Evolutionary conservation across 2,113 vertebrate species (phyloP).

Genomic region (Ancistrus triradiatus): DNA sequence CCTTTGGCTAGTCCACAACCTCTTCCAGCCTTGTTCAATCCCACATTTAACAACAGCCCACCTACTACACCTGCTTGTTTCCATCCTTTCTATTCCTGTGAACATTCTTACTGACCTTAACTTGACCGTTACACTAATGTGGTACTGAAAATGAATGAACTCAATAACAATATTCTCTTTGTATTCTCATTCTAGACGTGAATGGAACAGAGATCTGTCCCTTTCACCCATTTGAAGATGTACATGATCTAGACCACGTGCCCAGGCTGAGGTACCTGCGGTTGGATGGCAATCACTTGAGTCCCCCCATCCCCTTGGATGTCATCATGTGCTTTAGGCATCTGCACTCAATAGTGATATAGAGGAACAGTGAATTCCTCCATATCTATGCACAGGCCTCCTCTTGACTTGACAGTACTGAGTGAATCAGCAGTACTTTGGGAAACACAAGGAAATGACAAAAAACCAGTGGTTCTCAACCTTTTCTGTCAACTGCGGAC

Average conservation of each 20-base stretch:
- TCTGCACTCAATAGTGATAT: constrained; percentile 86
- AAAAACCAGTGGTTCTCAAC: neutral
- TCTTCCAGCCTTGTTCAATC: too few relatives aligned
- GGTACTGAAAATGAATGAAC: too few relatives aligned
- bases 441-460: constrained; percentile 11
- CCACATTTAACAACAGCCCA: too few relatives aligned
- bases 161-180: too few relatives aligned
- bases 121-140: too few relatives aligned
- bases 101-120: too few relatives aligned
- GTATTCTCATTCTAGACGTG: constrained; percentile 69
- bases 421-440: constrained; percentile 34
- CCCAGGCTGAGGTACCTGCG: constrained; percentile 89
- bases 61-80: too few relatives aligned
- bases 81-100: too few relatives aligned
- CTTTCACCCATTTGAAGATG: constrained; percentile 47
- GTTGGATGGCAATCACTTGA: constrained; percentile 89
- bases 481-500: neutral
- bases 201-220: constrained; percentile 92
- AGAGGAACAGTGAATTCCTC: constrained; percentile 44
- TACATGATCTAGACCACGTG: constrained; percentile 56
- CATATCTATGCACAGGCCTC: constrained; percentile 26
- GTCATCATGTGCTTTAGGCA: constrained; percentile 96
- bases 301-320: constrained; percentile 85
- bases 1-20: too few relatives aligned
- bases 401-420: constrained; percentile 40